These are phyloP conservation scores for Ptychobarbus kaznakovi DNA, from an alignment of 2,797 vertebrate species.

Conservation along the genomic window DNA sequence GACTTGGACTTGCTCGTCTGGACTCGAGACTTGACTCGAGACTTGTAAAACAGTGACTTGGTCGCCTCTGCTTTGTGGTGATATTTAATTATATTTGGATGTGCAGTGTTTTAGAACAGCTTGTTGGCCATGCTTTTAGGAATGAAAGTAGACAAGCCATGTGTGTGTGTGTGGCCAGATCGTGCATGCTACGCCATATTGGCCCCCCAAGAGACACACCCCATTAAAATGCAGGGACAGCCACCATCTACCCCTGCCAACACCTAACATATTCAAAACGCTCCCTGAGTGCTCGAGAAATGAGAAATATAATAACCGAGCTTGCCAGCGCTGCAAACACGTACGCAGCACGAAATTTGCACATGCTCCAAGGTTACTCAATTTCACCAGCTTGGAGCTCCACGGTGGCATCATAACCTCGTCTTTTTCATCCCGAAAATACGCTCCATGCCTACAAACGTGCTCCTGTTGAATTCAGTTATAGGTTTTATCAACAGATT, in stretches of 20 bases:
- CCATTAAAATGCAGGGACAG: slow-evolving; percentile 53
- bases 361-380: slow-evolving; percentile 51
- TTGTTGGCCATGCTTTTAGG: slow-evolving; percentile 23
- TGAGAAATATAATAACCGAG: slow-evolving; percentile 51
- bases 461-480: slow-evolving; percentile 32
- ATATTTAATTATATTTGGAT: slow-evolving; percentile 47
- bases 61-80: slow-evolving; percentile 33
- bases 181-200: neutral
- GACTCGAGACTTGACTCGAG: no score
- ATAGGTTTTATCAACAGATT: slow-evolving; percentile 44
- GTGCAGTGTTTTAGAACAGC: slow-evolving; percentile 34
- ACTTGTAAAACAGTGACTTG: no score
- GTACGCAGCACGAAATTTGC: slow-evolving; percentile 38
- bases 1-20: no score
- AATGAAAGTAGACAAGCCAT: slow-evolving; percentile 14
- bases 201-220: slow-evolving; percentile 37
- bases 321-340: slow-evolving; percentile 18
- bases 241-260: slow-evolving; percentile 49
- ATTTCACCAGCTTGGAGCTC: slow-evolving; percentile 42
- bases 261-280: slow-evolving; percentile 55
- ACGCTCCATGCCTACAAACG: neutral
- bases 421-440: slow-evolving; percentile 19
- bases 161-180: slow-evolving; percentile 15
- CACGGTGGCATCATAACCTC: slow-evolving; percentile 33
- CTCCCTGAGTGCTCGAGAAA: slow-evolving; percentile 48